Percentiles rank a stretch among this genome's conserved stretches.
Evolutionary conservation across 2,888 invertebrate species (phyloP).

Genomic region (Sphinx pinastri): DNA sequence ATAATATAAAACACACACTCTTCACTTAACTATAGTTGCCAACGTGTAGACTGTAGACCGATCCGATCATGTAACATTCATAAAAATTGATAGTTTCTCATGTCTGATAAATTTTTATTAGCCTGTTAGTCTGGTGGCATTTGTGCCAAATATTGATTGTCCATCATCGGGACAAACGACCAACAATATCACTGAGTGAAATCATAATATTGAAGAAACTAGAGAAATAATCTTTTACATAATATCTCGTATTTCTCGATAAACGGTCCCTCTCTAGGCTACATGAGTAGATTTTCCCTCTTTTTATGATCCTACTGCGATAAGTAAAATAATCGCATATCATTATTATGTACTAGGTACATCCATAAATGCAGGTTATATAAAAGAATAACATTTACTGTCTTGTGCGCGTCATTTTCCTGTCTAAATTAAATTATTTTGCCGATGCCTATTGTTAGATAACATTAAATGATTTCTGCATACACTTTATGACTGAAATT

Average conservation of each 20-base stretch:
- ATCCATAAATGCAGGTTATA: too few relatives aligned
- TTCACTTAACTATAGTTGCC: not conserved
- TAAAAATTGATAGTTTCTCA: conserved; percentile 14
- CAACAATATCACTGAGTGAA: not conserved
- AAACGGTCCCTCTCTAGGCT: too few relatives aligned
- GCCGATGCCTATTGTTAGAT: not conserved
- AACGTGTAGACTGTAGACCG: not conserved
- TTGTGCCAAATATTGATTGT: not conserved
- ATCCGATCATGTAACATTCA: conserved; percentile 22
- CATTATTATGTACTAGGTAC: too few relatives aligned
- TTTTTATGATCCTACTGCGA: too few relatives aligned
- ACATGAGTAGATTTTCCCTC: too few relatives aligned
- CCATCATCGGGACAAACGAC: conserved; percentile 20
- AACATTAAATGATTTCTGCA: not conserved
- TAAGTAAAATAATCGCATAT: too few relatives aligned
- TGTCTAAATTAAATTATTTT: not conserved
- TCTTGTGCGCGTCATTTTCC: not conserved
- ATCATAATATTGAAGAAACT: not conserved
- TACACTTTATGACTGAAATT: too few relatives aligned
- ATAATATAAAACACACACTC: not conserved
- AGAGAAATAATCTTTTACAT: too few relatives aligned
- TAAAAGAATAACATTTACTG: too few relatives aligned
- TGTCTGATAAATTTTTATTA: conserved; percentile 21
- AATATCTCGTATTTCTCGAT: too few relatives aligned
- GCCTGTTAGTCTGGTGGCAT: conserved; percentile 17